Conservation (phyloP, 2,113 vertebrate genomes). For the Podilymbus podiceps region DNA sequence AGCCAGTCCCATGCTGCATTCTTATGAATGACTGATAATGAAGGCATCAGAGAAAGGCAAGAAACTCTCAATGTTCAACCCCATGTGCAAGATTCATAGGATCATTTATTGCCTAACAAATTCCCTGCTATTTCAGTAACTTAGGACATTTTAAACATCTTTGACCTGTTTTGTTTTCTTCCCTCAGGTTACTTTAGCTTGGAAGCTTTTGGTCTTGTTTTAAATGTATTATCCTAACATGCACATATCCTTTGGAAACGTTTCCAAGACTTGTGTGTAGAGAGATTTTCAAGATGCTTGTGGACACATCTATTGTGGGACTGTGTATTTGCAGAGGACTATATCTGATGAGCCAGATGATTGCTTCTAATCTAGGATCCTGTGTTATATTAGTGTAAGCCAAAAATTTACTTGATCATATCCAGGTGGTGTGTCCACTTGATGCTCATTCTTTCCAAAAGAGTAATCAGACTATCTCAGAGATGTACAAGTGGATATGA, state of each 20-base stretch:
- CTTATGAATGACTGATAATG: background rate
- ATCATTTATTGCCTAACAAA: background rate
- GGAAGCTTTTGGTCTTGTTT: background rate
- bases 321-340: background rate
- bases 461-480: background rate
- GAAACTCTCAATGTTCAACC: background rate
- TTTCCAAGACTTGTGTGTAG: background rate
- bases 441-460: background rate
- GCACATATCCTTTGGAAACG: accelerated
- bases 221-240: background rate
- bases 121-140: background rate
- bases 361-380: background rate
- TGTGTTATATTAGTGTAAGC: background rate
- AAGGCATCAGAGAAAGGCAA: background rate
- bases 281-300: background rate
- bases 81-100: background rate
- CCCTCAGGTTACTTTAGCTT: background rate
- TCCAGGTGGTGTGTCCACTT: background rate
- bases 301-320: background rate
- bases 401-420: background rate
- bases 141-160: background rate
- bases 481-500: background rate
- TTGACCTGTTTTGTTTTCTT: background rate
- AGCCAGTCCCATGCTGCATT: background rate
- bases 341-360: background rate